Evolutionary conservation across 2,113 vertebrate species (phyloP).

Genomic region (Pluvianellus socialis): DNA sequence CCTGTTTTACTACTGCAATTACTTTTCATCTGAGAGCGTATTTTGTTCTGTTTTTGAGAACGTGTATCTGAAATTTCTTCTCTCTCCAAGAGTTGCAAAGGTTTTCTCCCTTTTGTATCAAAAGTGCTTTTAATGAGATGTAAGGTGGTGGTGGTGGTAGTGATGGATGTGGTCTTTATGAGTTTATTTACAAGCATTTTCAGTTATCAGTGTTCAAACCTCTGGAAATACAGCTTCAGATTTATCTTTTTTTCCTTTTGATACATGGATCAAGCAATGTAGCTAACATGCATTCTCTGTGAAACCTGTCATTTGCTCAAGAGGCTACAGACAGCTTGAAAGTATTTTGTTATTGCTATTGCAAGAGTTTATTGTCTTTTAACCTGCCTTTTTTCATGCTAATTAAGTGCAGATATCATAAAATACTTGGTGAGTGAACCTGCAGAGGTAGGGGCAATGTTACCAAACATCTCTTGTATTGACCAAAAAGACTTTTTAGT

Average conservation of each 20-base stretch:
- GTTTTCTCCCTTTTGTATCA: not conserved
- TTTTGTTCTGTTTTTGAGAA: not conserved
- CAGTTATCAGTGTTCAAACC: not conserved
- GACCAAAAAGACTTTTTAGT: not conserved
- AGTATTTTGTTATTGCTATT: not conserved
- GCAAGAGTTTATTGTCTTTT: not conserved
- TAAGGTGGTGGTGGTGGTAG: not conserved
- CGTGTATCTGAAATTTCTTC: not conserved
- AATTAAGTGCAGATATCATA: not conserved
- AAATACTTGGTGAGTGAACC: not conserved
- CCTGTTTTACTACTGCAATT: not conserved
- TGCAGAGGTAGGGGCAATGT: not conserved
- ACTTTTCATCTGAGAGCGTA: not conserved
- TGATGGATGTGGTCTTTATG: not conserved
- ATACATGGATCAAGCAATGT: not conserved
- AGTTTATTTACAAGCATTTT: not conserved
- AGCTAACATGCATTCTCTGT: not conserved
- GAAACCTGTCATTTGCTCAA: conserved; percentile 32
- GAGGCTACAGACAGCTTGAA: conserved; percentile 11
- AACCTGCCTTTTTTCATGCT: not conserved
- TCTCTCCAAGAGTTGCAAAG: not conserved
- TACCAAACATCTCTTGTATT: not conserved
- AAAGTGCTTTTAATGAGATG: not conserved
- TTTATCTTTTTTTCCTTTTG: not conserved
- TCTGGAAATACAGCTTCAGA: not conserved